Evolutionary conservation across 2,113 vertebrate species (phyloP).

Genomic region (Gavia stellata): DNA sequence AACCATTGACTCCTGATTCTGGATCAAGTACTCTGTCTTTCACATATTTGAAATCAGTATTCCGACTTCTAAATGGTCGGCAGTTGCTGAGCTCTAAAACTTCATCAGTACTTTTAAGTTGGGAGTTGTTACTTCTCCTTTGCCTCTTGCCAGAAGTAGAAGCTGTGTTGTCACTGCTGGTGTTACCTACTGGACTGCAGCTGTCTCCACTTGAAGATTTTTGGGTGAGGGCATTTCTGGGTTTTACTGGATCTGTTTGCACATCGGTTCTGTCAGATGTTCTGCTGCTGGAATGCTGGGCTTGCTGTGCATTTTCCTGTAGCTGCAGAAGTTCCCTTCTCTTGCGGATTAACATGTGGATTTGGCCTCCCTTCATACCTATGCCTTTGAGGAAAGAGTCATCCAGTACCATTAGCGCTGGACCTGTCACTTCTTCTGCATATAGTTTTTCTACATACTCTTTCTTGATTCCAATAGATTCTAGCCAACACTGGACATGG

Average conservation of each 20-base stretch:
- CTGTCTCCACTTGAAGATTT: neutral
- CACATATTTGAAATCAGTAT: conserved; percentile 68
- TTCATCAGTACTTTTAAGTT: neutral
- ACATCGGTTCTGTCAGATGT: rapidly evolving
- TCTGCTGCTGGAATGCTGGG: neutral
- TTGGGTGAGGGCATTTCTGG: rapidly evolving
- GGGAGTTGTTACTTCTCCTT: neutral
- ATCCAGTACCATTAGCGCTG: conserved; percentile 58
- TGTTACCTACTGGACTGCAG: neutral
- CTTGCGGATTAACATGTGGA: conserved; percentile 68
- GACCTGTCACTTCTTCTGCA: conserved; percentile 76
- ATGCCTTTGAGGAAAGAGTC: conserved; percentile 68
- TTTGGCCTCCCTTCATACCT: conserved; percentile 75
- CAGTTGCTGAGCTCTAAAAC: conserved; percentile 36
- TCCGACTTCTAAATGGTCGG: conserved; percentile 68
- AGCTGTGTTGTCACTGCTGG: neutral
- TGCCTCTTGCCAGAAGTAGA: neutral
- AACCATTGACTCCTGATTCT: conserved; percentile 74
- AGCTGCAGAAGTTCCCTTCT: conserved; percentile 56
- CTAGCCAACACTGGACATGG: conserved; percentile 75
- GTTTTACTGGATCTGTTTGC: neutral
- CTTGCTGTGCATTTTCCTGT: neutral
- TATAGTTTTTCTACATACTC: conserved; percentile 64
- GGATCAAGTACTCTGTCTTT: conserved; percentile 73
- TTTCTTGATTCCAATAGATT: conserved; percentile 70